These are phyloP conservation scores for Parambassis ranga DNA, from an alignment of 2,797 vertebrate genomes.

Conservation along the genomic window DNA sequence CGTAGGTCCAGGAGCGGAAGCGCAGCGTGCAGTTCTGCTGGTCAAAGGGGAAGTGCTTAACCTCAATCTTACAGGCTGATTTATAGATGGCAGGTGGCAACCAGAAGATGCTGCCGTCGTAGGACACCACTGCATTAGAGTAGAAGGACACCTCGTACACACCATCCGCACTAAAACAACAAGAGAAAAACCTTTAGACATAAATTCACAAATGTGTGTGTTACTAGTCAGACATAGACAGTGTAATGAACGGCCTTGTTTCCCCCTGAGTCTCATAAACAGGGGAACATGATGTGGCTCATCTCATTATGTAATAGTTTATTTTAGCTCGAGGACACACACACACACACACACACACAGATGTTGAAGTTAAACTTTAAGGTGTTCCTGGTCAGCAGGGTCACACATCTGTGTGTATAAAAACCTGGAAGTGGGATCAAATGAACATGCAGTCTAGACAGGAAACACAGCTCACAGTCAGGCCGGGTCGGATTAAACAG, in stretches of 20 bases:
- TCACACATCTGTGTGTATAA: constrained; percentile 5
- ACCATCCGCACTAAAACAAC: constrained; percentile 86
- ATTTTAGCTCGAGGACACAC: not conserved
- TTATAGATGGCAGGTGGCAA: constrained; percentile 96
- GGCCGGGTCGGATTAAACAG: constrained; percentile 7
- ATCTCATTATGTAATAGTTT: constrained; percentile 23
- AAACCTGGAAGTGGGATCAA: not conserved
- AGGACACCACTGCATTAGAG: constrained; percentile 94
- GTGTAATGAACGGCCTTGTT: not conserved
- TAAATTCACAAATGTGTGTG: not conserved
- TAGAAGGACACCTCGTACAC: constrained; percentile 99
- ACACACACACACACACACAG: not conserved
- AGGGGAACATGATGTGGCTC: not conserved
- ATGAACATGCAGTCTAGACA: constrained; percentile 23
- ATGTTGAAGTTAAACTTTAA: not conserved
- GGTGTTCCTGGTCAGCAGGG: not conserved
- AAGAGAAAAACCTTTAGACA: not conserved
- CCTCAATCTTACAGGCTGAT: constrained; percentile 96
- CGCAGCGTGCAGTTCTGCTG: constrained; percentile 98
- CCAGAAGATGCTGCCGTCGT: constrained; percentile 97
- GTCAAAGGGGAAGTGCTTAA: constrained; percentile 98
- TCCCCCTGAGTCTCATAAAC: not conserved
- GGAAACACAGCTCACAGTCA: constrained; percentile 5
- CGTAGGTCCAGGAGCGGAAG: constrained; percentile 98
- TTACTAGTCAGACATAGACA: not conserved